These are phyloP conservation scores for Sula dactylatra DNA, from an alignment of 2,113 vertebrate species.

Conservation along the genomic window DNA sequence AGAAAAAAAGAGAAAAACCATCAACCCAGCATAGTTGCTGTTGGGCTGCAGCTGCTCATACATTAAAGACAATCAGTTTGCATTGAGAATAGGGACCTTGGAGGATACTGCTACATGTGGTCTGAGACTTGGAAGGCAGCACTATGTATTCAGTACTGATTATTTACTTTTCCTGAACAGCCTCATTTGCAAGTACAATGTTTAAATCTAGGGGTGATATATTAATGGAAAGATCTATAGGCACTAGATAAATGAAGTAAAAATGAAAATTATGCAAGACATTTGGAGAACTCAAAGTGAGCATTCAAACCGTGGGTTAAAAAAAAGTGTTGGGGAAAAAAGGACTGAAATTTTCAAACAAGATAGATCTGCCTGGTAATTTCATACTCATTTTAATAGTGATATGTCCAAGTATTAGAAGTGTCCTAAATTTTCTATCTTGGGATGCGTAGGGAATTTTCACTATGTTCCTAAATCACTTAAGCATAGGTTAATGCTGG, in stretches of 20 bases:
- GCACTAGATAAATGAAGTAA: background rate
- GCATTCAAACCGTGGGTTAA: background rate
- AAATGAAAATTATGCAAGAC: background rate
- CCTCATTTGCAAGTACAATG: background rate
- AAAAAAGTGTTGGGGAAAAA: background rate
- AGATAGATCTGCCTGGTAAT: background rate
- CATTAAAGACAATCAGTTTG: background rate
- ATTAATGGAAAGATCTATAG: background rate
- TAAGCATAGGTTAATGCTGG: background rate
- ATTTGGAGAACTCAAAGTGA: background rate
- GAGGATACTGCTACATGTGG: rapidly evolving
- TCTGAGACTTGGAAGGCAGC: background rate
- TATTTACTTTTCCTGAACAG: background rate
- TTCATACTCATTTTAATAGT: background rate
- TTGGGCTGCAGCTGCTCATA: background rate
- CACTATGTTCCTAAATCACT: background rate
- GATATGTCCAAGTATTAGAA: background rate
- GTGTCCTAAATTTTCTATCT: background rate
- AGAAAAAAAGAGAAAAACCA: background rate
- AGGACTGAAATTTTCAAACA: background rate
- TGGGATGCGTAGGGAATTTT: background rate
- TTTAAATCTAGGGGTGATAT: background rate
- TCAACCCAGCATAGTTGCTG: background rate
- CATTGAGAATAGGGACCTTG: background rate
- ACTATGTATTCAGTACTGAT: background rate